Evolutionary conservation across 2,797 vertebrate genomes (phyloP), one percentile per base, ranked within the genome.

Genomic region (Manis crassicaudata): DNA sequence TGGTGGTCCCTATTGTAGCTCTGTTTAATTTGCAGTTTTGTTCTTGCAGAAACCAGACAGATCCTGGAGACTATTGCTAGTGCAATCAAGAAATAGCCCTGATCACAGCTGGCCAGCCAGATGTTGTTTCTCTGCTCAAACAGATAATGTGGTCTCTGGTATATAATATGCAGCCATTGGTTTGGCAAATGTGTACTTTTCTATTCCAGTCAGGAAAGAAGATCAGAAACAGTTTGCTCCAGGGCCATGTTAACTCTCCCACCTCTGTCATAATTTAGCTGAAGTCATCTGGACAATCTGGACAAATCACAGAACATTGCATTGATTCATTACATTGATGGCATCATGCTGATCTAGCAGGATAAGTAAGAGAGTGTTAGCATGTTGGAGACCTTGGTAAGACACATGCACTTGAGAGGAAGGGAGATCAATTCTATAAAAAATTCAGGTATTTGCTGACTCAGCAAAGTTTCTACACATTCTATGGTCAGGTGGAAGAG

Each of bases 231-330:
- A 65, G 70, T 43, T 87, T 90, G 80, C 65, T 93, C 60, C 76
- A 54, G 72, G 60, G 80, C 40, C 8, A 20, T 60, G 54, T 84
- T 83, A 95, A 92, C 70, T 87, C 43, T 83, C 63, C 43, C 17
- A 37, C 81, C 70, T 90, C 60, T 93, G 81, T 90, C 14, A 70
- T 46, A 65, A 70, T 65, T 79, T 54, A 88, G 70, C 37, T 88
- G 40, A 84, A 95, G 81, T 92, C 88, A 97, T 93, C 88, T 87
- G 23, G n/a, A 70, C 80, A 56, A 93, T 77, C 79, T 95, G 65
- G 80, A 92, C 60, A 43, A 29, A 84, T 2, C 3, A 4, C 40
- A 97, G 88, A 94, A 80, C 18, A 83, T 89, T n/a, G 25, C 12
- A 46, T 14, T 83, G 94, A 95, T 93, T 89, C 13, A 76, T 94